These are phyloP conservation scores for Nasalis larvatus DNA, from an alignment of 2,113 vertebrate species.

Conservation along the genomic window DNA sequence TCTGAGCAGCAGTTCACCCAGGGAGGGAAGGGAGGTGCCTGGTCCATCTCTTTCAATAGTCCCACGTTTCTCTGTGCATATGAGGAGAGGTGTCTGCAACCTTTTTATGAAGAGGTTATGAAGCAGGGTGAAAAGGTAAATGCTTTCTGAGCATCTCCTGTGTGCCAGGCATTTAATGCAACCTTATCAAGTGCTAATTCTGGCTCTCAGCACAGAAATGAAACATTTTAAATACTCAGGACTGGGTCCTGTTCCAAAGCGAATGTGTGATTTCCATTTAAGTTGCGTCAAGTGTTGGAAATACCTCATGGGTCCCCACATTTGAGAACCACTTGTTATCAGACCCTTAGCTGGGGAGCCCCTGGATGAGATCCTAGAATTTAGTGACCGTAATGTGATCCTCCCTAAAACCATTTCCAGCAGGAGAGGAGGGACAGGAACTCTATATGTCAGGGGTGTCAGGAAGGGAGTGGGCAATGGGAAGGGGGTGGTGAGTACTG, in stretches of 20 bases:
- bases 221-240: neutral
- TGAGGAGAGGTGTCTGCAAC: neutral
- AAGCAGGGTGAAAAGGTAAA: neutral
- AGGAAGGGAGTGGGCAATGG: neutral
- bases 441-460: neutral
- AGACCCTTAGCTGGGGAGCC: neutral
- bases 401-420: neutral
- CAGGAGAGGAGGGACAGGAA: neutral
- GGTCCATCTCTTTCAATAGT: neutral
- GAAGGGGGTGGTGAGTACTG: neutral
- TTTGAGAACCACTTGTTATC: neutral
- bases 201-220: neutral
- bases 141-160: neutral
- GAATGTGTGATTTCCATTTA: neutral
- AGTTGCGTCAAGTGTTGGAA: neutral
- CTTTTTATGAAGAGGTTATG: neutral
- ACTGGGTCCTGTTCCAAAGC: neutral
- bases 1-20: neutral
- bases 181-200: neutral
- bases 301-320: neutral
- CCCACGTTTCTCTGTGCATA: neutral
- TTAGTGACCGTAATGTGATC: neutral
- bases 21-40: neutral
- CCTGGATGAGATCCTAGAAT: neutral
- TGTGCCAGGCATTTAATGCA: neutral